Evolutionary conservation across 2,797 vertebrate genomes (phyloP).

Genomic region (Falco rusticolus): DNA sequence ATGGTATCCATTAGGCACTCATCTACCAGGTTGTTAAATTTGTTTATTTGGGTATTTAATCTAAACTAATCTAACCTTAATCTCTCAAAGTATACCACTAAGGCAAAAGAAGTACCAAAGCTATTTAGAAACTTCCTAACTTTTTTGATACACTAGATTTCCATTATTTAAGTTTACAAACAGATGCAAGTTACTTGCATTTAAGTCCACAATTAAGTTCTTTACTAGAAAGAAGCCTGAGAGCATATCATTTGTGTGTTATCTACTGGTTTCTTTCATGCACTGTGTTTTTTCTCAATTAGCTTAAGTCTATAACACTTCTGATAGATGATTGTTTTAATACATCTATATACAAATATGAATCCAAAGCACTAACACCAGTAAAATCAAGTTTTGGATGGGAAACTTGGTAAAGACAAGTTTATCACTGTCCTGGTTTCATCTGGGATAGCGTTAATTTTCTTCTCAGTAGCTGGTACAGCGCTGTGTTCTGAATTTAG

Average conservation of each 20-base stretch:
- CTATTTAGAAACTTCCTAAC: background rate
- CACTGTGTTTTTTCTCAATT: background rate
- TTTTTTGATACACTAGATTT: background rate
- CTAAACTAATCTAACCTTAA: background rate
- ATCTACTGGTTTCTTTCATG: background rate
- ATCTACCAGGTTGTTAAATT: background rate
- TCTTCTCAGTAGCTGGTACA: too few species aligned
- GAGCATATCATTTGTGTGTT: background rate
- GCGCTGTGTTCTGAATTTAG: too few species aligned
- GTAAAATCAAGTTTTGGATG: background rate
- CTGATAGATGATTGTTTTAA: background rate
- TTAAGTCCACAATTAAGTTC: background rate
- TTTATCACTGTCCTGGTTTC: background rate
- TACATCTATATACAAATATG: background rate
- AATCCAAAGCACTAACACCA: background rate
- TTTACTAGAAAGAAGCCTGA: background rate
- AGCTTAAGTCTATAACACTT: background rate
- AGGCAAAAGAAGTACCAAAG: background rate
- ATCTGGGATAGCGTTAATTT: too few species aligned
- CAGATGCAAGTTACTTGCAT: background rate
- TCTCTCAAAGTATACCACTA: background rate
- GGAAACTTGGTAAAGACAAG: background rate
- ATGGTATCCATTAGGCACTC: background rate
- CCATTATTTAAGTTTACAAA: background rate
- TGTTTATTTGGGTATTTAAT: background rate